Evolutionary conservation across 2,888 invertebrate species (phyloP), one percentile per base, ranked within the genome.

Genomic region (Cancer borealis): DNA sequence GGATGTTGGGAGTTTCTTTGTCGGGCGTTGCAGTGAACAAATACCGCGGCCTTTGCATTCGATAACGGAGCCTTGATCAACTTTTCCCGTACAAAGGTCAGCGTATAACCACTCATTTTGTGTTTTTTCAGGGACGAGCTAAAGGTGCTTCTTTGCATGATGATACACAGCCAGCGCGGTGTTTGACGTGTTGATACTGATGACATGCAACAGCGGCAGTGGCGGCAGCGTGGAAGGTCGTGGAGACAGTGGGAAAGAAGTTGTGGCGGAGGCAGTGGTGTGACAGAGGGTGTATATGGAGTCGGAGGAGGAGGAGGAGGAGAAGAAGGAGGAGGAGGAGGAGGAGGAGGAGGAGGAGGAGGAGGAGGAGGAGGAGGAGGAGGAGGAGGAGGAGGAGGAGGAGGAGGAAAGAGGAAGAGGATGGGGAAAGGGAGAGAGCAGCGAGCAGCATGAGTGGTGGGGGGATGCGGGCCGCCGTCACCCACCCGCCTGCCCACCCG

Each of bases 381-480:
- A 54, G n/a, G 60, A 87, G 47, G 90, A 39, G 30, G 84, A 30
- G 26, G 91, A 45, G 49, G 49, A 91, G 46, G 90, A 39, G 39
- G 21, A 84, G 39, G 49, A 21, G 49, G n/a, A 47, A 73, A 49
- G 17, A 45, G 4, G 79, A 46, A 79, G 26, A 47, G 60, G 73
- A 46, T 49, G 5, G 89, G 49, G 17, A 47, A 45, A 30, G 47
- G 45, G 46, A 47, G 26, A 47, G 66, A 26, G 93, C n/a, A 39
- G 89, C n/a, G 45, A 30, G 89, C 73, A 79, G 30, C 46, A 21
- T 54, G 73, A 84, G 87, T 26, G n/a, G 79, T n/a, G 91, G 88
- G 84, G 93, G 93, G 93, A 93, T 91, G 88, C 93, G 93, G 93
- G 93, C 66, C 47, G 88, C 54, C 89, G 89, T 89, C 93, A 90